These are phyloP conservation scores for Crotalus viridis DNA, from an alignment of 2,113 vertebrate genomes.

Conservation along the genomic window DNA sequence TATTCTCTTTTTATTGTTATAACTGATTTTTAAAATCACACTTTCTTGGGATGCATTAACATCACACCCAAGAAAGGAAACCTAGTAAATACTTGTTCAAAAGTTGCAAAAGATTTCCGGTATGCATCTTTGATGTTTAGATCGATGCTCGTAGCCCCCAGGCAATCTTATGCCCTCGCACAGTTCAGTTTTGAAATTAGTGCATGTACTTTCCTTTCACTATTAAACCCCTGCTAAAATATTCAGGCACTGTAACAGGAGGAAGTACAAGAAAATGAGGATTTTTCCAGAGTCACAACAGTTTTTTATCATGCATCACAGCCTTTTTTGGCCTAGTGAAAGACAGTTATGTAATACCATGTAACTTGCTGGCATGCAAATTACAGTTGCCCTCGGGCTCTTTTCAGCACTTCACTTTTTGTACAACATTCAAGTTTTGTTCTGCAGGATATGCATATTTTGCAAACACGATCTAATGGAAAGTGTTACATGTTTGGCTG, in stretches of 20 bases:
- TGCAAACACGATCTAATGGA: constrained; percentile 25
- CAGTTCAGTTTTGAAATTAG: neutral
- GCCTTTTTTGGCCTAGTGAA: neutral
- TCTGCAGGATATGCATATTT: constrained; percentile 25
- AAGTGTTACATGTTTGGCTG: constrained; percentile 26
- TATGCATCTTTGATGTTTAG: neutral
- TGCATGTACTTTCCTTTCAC: neutral
- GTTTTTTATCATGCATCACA: neutral
- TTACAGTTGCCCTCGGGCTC: constrained; percentile 17
- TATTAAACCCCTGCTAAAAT: neutral
- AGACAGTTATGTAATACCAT: constrained; percentile 20
- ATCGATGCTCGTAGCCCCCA: neutral
- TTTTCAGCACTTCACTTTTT: constrained; percentile 8
- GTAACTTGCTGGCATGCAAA: constrained; percentile 24
- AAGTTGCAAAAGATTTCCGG: neutral
- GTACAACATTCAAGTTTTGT: constrained; percentile 14
- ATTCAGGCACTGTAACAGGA: neutral
- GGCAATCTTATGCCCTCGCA: neutral
- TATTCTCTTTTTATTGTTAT: neutral
- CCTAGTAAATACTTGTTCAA: neutral
- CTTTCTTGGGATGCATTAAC: neutral
- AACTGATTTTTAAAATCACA: neutral
- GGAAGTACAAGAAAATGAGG: neutral
- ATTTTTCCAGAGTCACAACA: neutral
- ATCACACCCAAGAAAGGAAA: neutral